Conservation (phyloP, 2,888 invertebrate species). For the Troides aeacus region DNA sequence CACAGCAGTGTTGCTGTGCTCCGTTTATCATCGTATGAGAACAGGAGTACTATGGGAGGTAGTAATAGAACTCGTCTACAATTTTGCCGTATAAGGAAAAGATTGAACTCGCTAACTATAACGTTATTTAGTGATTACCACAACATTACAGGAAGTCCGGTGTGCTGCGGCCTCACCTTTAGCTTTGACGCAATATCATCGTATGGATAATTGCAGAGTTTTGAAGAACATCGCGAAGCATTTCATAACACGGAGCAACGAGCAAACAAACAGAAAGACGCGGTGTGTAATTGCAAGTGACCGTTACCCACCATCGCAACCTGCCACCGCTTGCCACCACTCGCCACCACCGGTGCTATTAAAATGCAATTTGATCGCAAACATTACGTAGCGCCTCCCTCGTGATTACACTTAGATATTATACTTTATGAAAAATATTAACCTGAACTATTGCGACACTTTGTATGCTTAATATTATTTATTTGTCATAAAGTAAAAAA, state of each 20-base stretch:
- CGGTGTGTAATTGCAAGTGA: slow-evolving; percentile 1
- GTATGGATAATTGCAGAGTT: slow-evolving; percentile 5
- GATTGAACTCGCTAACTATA: too few species aligned
- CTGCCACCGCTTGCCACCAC: not conserved
- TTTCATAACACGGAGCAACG: slow-evolving; percentile 14
- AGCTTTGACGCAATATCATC: slow-evolving; percentile 2
- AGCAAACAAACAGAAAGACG: slow-evolving; percentile 10
- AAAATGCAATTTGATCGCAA: slow-evolving; percentile 16
- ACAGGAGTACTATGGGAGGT: too few species aligned
- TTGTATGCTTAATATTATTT: too few species aligned
- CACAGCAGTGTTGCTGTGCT: too few species aligned
- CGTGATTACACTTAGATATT: not conserved
- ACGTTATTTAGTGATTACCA: too few species aligned
- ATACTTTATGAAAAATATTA: not conserved
- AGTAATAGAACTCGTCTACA: too few species aligned
- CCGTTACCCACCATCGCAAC: slow-evolving; percentile 3
- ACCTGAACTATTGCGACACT: not conserved
- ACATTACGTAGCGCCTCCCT: slow-evolving; percentile 1
- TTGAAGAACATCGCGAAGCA: slow-evolving; percentile 2
- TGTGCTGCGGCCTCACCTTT: not conserved
- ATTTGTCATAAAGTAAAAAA: too few species aligned
- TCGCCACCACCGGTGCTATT: not conserved
- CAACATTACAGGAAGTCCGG: too few species aligned
- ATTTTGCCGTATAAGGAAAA: too few species aligned
- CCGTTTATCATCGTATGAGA: too few species aligned